Evolutionary conservation across 2,888 invertebrate species (phyloP).

Genomic region (Sesamia inferens): DNA sequence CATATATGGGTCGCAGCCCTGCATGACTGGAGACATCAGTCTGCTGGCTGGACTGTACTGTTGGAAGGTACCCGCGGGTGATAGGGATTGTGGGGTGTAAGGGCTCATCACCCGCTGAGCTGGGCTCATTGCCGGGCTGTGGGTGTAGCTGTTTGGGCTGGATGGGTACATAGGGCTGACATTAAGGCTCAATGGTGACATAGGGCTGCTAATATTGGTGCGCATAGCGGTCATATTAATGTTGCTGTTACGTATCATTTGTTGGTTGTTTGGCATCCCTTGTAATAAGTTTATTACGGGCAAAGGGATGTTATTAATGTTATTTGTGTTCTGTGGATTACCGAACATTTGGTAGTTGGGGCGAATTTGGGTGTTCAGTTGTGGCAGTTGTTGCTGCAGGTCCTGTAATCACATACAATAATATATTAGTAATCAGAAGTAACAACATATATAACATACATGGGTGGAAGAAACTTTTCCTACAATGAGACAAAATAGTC

Average conservation of each 20-base stretch:
- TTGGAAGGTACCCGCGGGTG: conserved; percentile 79
- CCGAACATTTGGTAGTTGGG: conserved; percentile 74
- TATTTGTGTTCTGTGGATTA: conserved; percentile 67
- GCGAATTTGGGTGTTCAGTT: conserved; percentile 66
- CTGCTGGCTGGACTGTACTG: conserved; percentile 79
- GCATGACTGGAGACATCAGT: conserved; percentile 77
- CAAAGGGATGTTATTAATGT: conserved; percentile 72
- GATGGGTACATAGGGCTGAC: conserved; percentile 83
- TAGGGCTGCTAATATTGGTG: conserved; percentile 70
- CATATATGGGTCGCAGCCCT: conserved; percentile 83
- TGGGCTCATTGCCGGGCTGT: conserved; percentile 84
- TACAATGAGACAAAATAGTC: neutral
- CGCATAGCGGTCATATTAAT: conserved; percentile 65
- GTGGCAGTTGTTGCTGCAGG: conserved; percentile 70
- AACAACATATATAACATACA: neutral
- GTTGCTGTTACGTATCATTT: conserved; percentile 69
- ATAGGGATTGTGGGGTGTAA: conserved; percentile 83
- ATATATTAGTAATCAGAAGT: conserved; percentile 48
- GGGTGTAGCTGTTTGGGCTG: conserved; percentile 82
- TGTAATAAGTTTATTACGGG: conserved; percentile 82
- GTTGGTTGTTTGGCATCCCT: conserved; percentile 69
- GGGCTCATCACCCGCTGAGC: conserved; percentile 81
- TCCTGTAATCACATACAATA: conserved; percentile 77
- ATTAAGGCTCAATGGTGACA: conserved; percentile 83
- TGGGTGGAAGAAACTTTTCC: neutral